Evolutionary conservation across 2,888 invertebrate species (phyloP).

Genomic region (Caenorhabditis macrosperma): DNA sequence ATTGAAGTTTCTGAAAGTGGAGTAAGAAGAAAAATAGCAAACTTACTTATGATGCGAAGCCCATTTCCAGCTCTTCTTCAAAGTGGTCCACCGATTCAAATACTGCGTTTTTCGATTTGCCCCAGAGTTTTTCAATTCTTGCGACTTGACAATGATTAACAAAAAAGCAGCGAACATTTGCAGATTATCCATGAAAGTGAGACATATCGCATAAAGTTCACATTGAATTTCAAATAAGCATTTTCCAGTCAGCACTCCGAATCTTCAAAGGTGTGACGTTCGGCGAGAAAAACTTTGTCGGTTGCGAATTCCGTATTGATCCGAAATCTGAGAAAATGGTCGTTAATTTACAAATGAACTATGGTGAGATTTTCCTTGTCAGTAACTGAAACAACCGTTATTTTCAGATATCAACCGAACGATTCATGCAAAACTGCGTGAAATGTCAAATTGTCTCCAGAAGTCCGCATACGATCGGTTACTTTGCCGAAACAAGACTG

Average conservation of each 20-base stretch:
- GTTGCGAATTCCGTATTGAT: conserved; percentile 56
- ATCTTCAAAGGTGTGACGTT: conserved; percentile 55
- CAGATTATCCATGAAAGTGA: conserved; percentile 51
- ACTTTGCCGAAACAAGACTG: conserved; percentile 42
- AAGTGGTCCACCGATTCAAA: conserved; percentile 41
- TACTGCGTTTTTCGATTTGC: conserved; percentile 55
- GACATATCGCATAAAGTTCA: no score
- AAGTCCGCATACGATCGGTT: conserved; percentile 35
- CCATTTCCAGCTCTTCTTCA: conserved; percentile 52
- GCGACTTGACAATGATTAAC: conserved; percentile 50
- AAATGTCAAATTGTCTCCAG: conserved; percentile 34
- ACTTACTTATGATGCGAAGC: no score
- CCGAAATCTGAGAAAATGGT: conserved; percentile 43
- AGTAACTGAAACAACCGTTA: neutral
- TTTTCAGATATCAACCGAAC: conserved; percentile 57
- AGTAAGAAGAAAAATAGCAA: conserved; percentile 8
- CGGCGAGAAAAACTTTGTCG: conserved; percentile 46
- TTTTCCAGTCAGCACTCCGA: conserved; percentile 43
- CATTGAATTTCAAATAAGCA: neutral
- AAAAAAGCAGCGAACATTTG: conserved; percentile 40
- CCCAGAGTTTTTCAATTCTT: conserved; percentile 57
- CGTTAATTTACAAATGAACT: conserved; percentile 45
- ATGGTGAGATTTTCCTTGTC: conserved; percentile 4
- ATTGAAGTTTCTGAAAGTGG: conserved; percentile 53
- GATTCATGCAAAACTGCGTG: conserved; percentile 57